Evolutionary conservation across 2,113 vertebrate species (phyloP).

Genomic region (Mionectes macconnelli): DNA sequence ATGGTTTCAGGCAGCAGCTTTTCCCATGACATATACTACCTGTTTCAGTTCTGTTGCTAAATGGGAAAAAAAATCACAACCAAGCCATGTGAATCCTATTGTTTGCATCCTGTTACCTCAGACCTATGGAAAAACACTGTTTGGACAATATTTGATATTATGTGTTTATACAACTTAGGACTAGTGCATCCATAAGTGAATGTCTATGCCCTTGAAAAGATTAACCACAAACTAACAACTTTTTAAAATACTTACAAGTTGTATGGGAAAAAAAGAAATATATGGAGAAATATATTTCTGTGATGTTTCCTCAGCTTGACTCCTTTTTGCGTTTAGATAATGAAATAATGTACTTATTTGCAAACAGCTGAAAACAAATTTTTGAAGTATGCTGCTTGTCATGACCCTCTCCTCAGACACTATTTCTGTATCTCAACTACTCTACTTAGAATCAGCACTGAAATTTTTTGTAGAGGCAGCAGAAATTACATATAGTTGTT

Average conservation of each 20-base stretch:
- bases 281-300: background rate
- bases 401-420: background rate
- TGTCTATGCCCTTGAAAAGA: background rate
- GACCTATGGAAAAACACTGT: background rate
- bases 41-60: background rate
- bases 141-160: background rate
- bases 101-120: background rate
- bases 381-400: background rate
- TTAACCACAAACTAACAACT: background rate
- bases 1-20: background rate
- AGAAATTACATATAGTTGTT: background rate
- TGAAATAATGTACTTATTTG: background rate
- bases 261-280: background rate
- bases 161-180: background rate
- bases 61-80: background rate
- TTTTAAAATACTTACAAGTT: background rate
- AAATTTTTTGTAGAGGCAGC: background rate
- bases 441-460: background rate
- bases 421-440: background rate
- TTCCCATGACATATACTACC: background rate
- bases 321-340: background rate
- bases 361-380: slow-evolving; percentile 1
- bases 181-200: background rate
- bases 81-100: background rate
- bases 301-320: background rate